Evolutionary conservation across 2,888 invertebrate species (phyloP).

Genomic region (Cephus sareptanus): DNA sequence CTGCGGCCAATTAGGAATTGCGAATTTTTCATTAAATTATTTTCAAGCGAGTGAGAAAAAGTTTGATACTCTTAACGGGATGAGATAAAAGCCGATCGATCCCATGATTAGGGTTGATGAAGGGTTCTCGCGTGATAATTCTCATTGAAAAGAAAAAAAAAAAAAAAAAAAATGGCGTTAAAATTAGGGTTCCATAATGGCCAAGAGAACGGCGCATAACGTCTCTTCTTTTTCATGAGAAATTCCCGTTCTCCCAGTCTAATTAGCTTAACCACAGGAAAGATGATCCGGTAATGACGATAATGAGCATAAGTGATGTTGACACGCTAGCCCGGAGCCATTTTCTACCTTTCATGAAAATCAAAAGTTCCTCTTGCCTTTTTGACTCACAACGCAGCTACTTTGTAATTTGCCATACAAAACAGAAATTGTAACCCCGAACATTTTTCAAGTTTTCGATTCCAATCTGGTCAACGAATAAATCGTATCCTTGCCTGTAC

Average conservation of each 20-base stretch:
- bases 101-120: not conserved
- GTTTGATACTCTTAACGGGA: not conserved
- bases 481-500: not conserved
- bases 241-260: constrained; percentile 10
- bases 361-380: not conserved
- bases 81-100: not conserved
- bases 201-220: not conserved
- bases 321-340: not conserved
- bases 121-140: not conserved
- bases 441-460: not conserved
- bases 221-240: not conserved
- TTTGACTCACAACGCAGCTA: not conserved
- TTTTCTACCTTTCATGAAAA: not conserved
- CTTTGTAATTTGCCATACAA: not conserved
- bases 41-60: not conserved
- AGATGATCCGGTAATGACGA: constrained; percentile 23
- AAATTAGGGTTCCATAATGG: not conserved
- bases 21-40: not conserved
- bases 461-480: not conserved
- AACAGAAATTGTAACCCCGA: not conserved
- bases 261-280: constrained; percentile 30
- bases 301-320: constrained; percentile 19
- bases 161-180: not conserved
- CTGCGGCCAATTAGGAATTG: not conserved
- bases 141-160: not conserved